Base-by-base conservation (phyloP, 2,888 invertebrate species). In the Agriopis marginaria region DNA sequence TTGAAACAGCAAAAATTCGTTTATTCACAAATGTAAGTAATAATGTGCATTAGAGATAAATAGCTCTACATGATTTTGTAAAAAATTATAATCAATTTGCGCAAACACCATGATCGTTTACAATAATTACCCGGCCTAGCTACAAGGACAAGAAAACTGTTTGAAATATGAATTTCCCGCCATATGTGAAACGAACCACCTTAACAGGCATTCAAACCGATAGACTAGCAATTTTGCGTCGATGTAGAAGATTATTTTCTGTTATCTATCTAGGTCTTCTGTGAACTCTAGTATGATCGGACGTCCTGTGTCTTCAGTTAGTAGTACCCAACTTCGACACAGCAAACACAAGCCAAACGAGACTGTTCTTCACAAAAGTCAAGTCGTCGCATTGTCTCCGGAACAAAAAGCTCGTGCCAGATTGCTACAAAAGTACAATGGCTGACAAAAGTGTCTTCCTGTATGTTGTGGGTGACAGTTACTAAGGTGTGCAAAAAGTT, bases 371-470 rank as follows among this genome's bases (percentile, higher is more conserved):
- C 39, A 65, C 63, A 66, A 23, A 70, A 70, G 76, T 76, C 76
- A 76, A 76, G 76, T 76, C 70, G 66, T 61, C 50, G 65, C 64
- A 76, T 76, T 76, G 76, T 76, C 74, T 73, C 45, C 49, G 50
- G 61, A 64, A 76, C 76, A 76, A 76, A 76, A 76, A 76, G 68
- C 72, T 73, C 71, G 71, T 70, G 66, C 72, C 63, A 70, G 70
- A 70, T 70, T 70, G 70, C 66, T 70, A 70, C 70, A 70, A 66
- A 66, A 66, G 70, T 66, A 70, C 70, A 70, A 70, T 70, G 70
- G 54, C 14, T 32, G 63, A 63, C 66, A 54, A 66, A 70, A 70
- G 70, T 70, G 59, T 66, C 70, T 70, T 70, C 54, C 70, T 63
- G 59, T 39, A 17, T 53, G 32, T 50, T 53, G 53, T 49, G 11